Percentiles rank a stretch among this genome's conserved stretches.
phyloP scores from a whole-genome alignment of 2,113 vertebrate genomes.

The Thoracochromis brauschi region DNA sequence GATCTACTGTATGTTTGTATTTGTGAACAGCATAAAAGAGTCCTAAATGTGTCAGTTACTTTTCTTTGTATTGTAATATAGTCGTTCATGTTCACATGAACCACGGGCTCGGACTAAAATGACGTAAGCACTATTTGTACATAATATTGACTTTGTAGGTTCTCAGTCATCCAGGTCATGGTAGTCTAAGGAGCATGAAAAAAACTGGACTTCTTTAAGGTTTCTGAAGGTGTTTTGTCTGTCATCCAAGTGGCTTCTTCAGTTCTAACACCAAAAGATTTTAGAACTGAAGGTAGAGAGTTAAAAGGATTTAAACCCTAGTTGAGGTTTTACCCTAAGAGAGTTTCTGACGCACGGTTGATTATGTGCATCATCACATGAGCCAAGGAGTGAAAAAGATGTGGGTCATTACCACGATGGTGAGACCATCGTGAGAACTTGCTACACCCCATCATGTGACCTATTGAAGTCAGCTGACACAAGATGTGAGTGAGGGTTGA shows the following conservation, averaged over 20 bases:
- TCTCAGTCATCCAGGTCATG: neutral
- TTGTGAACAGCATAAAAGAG: conserved; percentile 30
- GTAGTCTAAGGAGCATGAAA: neutral
- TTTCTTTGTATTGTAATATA: neutral
- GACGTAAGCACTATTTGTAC: neutral
- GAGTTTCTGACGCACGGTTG: neutral
- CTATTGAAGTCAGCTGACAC: neutral
- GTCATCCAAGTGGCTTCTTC: neutral
- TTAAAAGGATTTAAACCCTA: neutral
- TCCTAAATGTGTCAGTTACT: conserved; percentile 9
- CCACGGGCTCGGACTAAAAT: neutral
- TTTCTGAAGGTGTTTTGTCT: neutral
- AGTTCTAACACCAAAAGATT: neutral
- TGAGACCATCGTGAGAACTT: neutral
- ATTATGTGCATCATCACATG: neutral
- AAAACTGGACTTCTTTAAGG: neutral
- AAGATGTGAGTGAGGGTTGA: neutral
- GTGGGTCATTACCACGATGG: neutral
- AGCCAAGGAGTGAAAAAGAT: neutral
- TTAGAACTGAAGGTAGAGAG: neutral
- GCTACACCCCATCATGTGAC: neutral
- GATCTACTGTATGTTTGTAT: conserved; percentile 26
- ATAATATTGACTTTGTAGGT: neutral
- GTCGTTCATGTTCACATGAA: conserved; percentile 5
- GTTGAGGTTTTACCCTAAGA: neutral